A percentile compares a stretch with the other conserved stretches of the same genome.
These are phyloP conservation scores for Paralichthys olivaceus DNA, from an alignment of 2,113 vertebrate species.

Conservation along the genomic window DNA sequence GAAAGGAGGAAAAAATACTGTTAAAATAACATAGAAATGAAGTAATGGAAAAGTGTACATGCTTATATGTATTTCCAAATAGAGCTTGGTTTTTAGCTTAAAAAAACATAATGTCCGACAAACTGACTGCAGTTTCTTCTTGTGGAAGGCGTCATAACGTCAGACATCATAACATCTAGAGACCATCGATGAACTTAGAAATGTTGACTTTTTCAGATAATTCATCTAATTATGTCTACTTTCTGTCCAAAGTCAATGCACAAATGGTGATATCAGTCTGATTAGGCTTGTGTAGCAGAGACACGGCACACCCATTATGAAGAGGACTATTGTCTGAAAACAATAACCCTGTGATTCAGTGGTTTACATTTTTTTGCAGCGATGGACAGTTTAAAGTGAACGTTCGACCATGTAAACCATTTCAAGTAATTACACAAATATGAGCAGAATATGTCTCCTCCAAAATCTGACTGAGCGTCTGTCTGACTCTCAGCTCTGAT, in stretches of 20 bases:
- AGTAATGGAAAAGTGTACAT: not conserved
- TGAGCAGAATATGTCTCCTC: no score
- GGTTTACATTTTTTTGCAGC: not conserved
- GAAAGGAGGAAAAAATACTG: not conserved
- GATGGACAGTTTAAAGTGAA: not conserved
- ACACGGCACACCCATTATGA: not conserved
- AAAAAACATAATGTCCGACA: not conserved
- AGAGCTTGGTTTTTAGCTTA: not conserved
- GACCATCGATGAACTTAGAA: not conserved
- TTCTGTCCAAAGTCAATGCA: not conserved
- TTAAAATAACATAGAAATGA: constrained; percentile 4
- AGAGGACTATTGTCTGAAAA: not conserved
- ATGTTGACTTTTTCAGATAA: not conserved
- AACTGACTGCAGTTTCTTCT: not conserved
- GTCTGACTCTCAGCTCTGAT: no score
- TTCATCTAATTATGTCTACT: not conserved
- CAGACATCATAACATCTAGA: not conserved
- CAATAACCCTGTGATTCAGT: not conserved
- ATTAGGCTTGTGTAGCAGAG: not conserved
- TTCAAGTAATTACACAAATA: no score
- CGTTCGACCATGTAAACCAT: no score
- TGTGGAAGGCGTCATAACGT: not conserved
- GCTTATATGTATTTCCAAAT: not conserved
- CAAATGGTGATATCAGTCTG: not conserved
- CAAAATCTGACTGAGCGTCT: no score